Percentiles rank a stretch among this genome's conserved stretches.
These are phyloP conservation scores for Chrysomela aeneicollis DNA, from an alignment of 2,888 invertebrate genomes.

Conservation along the genomic window DNA sequence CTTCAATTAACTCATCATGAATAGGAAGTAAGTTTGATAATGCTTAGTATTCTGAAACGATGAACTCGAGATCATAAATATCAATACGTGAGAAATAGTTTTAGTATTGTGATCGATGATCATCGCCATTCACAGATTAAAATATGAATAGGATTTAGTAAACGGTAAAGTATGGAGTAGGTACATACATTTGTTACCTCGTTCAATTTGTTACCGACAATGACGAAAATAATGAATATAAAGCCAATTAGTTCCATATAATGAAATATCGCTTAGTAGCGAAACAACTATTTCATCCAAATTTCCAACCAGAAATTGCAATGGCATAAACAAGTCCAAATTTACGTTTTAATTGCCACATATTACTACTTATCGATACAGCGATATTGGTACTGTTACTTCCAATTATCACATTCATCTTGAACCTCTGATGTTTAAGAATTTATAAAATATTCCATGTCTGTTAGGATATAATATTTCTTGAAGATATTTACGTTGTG, in stretches of 20 bases:
- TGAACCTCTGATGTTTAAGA: too few relatives aligned
- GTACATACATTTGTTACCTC: too few relatives aligned
- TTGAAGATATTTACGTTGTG: background rate
- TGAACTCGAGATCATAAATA: conserved; percentile 7
- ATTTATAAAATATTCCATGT: background rate
- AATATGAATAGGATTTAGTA: too few relatives aligned
- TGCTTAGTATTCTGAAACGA: too few relatives aligned
- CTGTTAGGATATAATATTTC: background rate
- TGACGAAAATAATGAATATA: conserved; percentile 19
- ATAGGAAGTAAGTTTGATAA: too few relatives aligned
- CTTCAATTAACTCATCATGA: too few relatives aligned
- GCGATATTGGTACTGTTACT: background rate
- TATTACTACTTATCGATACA: conserved; percentile 20
- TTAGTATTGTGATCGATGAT: background rate
- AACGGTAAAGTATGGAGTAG: too few relatives aligned
- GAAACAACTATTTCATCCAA: conserved; percentile 30
- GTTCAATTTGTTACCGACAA: background rate
- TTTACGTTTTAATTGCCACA: background rate
- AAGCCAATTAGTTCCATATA: conserved; percentile 30
- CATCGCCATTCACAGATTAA: conserved; percentile 58
- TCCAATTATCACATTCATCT: background rate
- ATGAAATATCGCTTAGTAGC: conserved; percentile 27
- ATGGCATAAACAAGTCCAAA: background rate
- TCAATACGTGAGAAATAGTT: background rate
- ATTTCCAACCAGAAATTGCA: conserved; percentile 17